Evolutionary conservation across 2,888 invertebrate genomes (phyloP).

Genomic region (Argyra leucocephala): DNA sequence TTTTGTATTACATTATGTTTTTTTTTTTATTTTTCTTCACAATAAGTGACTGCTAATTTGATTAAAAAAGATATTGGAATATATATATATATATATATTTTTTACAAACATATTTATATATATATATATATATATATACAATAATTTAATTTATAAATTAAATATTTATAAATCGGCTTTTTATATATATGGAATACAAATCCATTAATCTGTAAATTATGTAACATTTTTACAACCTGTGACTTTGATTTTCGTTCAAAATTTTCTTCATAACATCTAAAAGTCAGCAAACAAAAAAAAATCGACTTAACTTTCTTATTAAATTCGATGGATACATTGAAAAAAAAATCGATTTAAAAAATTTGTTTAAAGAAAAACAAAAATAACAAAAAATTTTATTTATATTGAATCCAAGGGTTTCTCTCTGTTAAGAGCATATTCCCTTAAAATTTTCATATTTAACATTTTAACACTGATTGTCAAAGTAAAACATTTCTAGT

Average conservation of each 20-base stretch:
- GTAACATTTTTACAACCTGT: not conserved
- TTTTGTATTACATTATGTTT: not conserved
- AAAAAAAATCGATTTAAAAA: not conserved
- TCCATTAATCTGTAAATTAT: not conserved
- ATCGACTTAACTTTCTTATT: not conserved
- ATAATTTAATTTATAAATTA: slow-evolving; percentile 6
- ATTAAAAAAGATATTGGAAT: not conserved
- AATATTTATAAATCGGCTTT: not conserved
- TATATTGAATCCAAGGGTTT: too few relatives aligned
- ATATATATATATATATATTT: too few relatives aligned
- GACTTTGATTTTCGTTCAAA: not conserved
- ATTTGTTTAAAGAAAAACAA: not conserved
- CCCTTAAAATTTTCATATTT: too few relatives aligned
- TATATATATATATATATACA: not conserved
- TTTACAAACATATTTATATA: not conserved
- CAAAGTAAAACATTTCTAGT: too few relatives aligned
- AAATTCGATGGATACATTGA: not conserved
- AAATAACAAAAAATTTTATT: not conserved
- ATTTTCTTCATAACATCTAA: not conserved
- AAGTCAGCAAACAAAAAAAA: not conserved
- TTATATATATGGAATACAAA: not conserved
- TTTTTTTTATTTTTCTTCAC: not conserved
- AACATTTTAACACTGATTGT: too few relatives aligned
- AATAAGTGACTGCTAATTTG: not conserved
- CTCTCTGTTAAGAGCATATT: not conserved